Evolutionary conservation across 2,113 vertebrate genomes (phyloP).

Genomic region (Kryptolebias marmoratus): DNA sequence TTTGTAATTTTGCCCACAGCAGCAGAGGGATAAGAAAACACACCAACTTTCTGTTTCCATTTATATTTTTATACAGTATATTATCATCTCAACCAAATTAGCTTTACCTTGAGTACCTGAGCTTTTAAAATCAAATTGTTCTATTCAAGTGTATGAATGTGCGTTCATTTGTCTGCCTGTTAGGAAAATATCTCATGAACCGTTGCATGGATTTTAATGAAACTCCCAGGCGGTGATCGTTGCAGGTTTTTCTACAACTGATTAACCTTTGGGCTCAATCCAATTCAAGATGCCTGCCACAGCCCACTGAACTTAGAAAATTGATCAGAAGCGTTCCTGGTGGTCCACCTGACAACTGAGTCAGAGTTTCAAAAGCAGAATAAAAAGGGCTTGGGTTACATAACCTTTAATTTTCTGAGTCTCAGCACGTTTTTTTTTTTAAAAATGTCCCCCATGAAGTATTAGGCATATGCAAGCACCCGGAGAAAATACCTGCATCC

Average conservation of each 20-base stretch:
- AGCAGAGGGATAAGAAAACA: background rate
- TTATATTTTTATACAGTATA: too few relatives aligned
- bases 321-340: background rate
- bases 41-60: too few relatives aligned
- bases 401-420: background rate
- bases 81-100: too few relatives aligned
- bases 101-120: too few relatives aligned
- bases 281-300: too few relatives aligned
- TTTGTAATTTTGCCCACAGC: slow-evolving; percentile 2
- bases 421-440: background rate
- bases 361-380: background rate
- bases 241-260: too few relatives aligned
- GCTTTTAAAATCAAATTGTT: too few relatives aligned
- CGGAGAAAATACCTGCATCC: background rate
- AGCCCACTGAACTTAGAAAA: too few relatives aligned
- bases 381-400: background rate
- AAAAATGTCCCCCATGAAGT: background rate
- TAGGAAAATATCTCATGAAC: too few relatives aligned
- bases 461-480: background rate
- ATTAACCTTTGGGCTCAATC: too few relatives aligned
- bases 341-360: background rate
- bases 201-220: background rate
- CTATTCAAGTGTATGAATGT: too few relatives aligned
- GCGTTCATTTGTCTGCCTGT: too few relatives aligned
- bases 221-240: background rate